A percentile compares a stretch with the other conserved stretches of the same genome.
Evolutionary conservation across 2,797 vertebrate genomes (phyloP).

Genomic region (Ciconia nigra): DNA sequence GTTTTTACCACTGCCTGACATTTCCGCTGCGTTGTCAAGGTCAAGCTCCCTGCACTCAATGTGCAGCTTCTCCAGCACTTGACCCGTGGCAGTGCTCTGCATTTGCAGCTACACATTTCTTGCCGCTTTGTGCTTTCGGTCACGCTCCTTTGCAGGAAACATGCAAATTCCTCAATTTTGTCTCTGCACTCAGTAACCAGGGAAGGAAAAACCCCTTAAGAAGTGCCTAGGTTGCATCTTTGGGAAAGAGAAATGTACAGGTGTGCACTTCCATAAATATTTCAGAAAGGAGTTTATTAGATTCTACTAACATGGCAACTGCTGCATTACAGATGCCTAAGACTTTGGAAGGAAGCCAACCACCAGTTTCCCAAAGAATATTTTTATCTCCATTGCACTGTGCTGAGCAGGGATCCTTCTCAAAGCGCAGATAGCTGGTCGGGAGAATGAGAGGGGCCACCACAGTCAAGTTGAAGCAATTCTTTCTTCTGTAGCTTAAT

Average conservation of each 20-base stretch:
- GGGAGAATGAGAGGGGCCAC: constrained; percentile 11
- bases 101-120: not conserved
- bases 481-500: constrained; percentile 37
- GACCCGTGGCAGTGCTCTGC: not conserved
- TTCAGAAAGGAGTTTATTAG: constrained; percentile 20
- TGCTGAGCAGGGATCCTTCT: constrained; percentile 9
- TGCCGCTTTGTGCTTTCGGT: fast-evolving
- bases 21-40: not conserved
- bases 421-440: not conserved
- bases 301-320: constrained; percentile 18
- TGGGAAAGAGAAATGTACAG: not conserved
- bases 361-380: not conserved
- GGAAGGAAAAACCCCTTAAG: not conserved
- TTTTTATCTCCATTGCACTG: not conserved
- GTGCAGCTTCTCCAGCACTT: not conserved
- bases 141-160: not conserved
- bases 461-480: constrained; percentile 28
- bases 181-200: not conserved
- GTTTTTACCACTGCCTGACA: not conserved
- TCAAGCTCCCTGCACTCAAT: fast-evolving
- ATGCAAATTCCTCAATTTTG: not conserved
- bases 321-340: not conserved
- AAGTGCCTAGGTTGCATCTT: constrained; percentile 23
- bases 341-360: constrained; percentile 31
- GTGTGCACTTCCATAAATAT: constrained; percentile 18